Evolutionary conservation across 1,140 invertebrate genomes (phyloP), one percentile per base, ranked within the genome.

Genomic region (Brachionus koreanus): DNA sequence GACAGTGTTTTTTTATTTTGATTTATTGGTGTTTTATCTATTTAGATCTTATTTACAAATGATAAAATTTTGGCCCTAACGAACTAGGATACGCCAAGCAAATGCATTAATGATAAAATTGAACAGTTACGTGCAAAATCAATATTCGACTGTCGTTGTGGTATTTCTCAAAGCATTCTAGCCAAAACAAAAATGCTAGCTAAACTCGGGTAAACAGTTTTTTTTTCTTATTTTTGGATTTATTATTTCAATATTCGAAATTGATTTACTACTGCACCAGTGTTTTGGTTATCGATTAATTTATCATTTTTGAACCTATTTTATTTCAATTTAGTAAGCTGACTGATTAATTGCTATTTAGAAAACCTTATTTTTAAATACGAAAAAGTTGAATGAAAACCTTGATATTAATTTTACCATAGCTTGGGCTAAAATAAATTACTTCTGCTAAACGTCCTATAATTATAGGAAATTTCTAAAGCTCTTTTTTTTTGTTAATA

Each of bases 171-270:
- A 69, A 74, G 5, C 12, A 35, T 19, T 67, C 63, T 29, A 69
- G 65, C 35, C 9, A 33, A 69, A 33, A 37, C 13, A 65, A 65
- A 23, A 74, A 74, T 74, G 69, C 69, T 74, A 25, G 69, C 69
- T 6, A 74, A 74, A 74, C 69, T 74, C 37, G 69, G 69, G 69
- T 74, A 74, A 74, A 46, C 46, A 35, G 1, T 1, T 37, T 37
- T 37, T 69, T 46, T 35, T 10, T n/a, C n/a, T n/a, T 46, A n/a
- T 13, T 35, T 39, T 39, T 42, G 19, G 19, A 35, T 67, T 67
- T 35, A 35, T 67, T 16, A 67, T 35, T 35, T 67, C 35, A 33
- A 67, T 35, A 23, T 67, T 33, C 5, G 29, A 67, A 67, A 33
- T 35, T 67, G 29, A 35, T 35, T 35, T 35, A 67, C n/a, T 46